Conservation (phyloP, 2,888 invertebrate species). For the Crematogaster levior region DNA sequence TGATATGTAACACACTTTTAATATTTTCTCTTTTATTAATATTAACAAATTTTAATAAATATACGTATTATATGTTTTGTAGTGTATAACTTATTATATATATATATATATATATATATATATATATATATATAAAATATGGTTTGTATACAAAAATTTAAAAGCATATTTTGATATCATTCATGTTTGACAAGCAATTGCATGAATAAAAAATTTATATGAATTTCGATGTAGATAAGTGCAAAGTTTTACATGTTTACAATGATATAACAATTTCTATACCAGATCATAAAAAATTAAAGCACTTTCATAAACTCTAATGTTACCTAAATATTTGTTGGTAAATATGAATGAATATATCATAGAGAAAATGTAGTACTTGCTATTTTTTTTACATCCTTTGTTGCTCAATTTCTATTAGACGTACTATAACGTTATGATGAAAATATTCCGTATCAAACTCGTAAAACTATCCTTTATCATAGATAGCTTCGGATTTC, state of each 20-base stretch:
- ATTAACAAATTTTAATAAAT: neutral
- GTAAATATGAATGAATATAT: neutral
- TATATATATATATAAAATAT: no score
- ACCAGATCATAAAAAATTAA: neutral
- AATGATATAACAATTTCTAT: neutral
- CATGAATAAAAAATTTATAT: slow-evolving; percentile 4
- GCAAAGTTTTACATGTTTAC: neutral
- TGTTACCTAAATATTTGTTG: neutral
- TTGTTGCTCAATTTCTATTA: neutral
- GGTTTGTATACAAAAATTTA: neutral
- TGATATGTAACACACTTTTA: neutral
- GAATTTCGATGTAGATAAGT: neutral
- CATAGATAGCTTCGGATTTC: slow-evolving; percentile 16
- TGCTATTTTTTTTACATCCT: neutral
- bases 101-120: no score
- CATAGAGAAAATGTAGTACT: neutral
- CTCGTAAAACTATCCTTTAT: neutral
- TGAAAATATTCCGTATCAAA: neutral
- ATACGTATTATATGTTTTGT: neutral
- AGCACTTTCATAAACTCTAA: neutral
- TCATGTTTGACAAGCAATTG: slow-evolving; percentile 1
- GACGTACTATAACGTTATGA: neutral
- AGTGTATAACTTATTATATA: neutral
- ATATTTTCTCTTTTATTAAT: neutral
- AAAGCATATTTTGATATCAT: neutral